Conservation (phyloP, 2,113 vertebrate genomes). For the Ciconia boyciana region DNA sequence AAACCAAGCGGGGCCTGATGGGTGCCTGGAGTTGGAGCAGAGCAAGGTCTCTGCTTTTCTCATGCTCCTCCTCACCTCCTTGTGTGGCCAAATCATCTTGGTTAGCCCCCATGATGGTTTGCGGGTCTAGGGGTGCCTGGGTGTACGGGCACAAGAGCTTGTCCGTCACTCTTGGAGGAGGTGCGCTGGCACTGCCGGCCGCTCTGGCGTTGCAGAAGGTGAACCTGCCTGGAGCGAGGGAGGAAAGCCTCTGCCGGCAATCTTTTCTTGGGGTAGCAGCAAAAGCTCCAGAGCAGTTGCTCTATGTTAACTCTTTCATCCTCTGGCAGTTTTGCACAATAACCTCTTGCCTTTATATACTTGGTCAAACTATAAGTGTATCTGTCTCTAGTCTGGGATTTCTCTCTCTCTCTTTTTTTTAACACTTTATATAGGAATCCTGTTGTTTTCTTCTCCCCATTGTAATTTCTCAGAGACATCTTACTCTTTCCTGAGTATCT, state of each 20-base stretch:
- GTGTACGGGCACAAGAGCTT: neutral
- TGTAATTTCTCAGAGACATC: neutral
- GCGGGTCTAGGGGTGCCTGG: neutral
- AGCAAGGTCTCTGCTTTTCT: neutral
- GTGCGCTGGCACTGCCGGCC: fast-evolving
- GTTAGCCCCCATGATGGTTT: fast-evolving
- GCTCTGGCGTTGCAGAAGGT: fast-evolving
- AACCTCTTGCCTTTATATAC: neutral
- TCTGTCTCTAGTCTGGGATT: neutral
- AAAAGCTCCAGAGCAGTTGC: neutral
- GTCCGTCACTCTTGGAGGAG: neutral
- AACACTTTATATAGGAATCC: neutral
- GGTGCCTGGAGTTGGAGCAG: neutral
- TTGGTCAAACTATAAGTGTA: neutral
- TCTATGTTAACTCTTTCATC: neutral
- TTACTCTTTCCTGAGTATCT: neutral
- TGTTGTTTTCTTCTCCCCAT: neutral
- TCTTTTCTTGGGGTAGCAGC: neutral
- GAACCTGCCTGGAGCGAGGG: neutral
- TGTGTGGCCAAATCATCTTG: neutral
- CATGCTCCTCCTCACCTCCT: neutral
- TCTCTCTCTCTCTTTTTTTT: neutral
- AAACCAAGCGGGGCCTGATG: fast-evolving
- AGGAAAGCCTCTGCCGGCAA: neutral
- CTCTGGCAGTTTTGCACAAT: neutral